phyloP scores from a whole-genome alignment of 2,888 invertebrate species.

The Erebia aethiops region DNA sequence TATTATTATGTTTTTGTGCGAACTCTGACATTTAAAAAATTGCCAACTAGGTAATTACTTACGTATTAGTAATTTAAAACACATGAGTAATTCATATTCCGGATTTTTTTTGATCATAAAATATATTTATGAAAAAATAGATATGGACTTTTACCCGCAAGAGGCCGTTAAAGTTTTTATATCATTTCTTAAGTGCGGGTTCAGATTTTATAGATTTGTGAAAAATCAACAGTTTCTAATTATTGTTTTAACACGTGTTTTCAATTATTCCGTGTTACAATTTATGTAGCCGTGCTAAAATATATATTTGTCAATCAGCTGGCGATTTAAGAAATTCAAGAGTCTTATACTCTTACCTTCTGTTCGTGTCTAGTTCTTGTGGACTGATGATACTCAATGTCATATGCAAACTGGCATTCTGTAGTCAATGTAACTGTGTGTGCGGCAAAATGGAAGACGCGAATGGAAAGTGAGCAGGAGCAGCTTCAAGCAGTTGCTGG shows the following conservation, averaged over 20 bases:
- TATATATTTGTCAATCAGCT: neutral
- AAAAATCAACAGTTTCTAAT: no score
- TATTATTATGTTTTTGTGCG: neutral
- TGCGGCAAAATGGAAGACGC: conserved; percentile 31
- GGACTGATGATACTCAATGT: conserved; percentile 23
- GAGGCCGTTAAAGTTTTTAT: no score
- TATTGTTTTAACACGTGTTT: no score
- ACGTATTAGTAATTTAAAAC: neutral
- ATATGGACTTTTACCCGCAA: no score
- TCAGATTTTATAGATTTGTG: no score
- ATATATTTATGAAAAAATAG: no score
- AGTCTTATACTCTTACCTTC: neutral
- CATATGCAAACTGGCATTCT: conserved; percentile 32
- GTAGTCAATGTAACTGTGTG: conserved; percentile 25
- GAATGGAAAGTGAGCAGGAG: conserved; percentile 30
- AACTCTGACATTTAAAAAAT: neutral
- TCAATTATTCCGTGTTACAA: no score
- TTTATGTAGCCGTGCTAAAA: no score
- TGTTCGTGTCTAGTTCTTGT: neutral
- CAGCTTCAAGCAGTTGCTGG: conserved; percentile 10
- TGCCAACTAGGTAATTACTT: neutral
- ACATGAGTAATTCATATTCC: no score
- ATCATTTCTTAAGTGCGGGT: no score
- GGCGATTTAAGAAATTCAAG: neutral
- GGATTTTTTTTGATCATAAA: no score